A percentile compares a stretch with the other conserved stretches of the same genome.
These are phyloP conservation scores for Daboia siamensis DNA, from an alignment of 2,113 vertebrate species.

Conservation along the genomic window DNA sequence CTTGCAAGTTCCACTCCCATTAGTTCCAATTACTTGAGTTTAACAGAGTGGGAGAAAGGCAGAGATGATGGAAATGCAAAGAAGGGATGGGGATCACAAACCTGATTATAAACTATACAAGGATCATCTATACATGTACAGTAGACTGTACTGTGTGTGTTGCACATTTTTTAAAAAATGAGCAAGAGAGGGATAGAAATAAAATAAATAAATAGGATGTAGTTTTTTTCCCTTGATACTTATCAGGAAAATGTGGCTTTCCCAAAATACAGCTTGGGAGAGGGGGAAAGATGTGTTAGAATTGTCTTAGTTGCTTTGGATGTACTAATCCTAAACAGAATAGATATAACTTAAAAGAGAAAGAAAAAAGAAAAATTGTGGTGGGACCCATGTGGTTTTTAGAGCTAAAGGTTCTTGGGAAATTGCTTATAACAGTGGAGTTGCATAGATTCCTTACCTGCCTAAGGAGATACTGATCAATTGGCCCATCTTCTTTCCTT, in stretches of 20 bases:
- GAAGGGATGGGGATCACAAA: neutral
- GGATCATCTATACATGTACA: neutral
- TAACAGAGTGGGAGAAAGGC: neutral
- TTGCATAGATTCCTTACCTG: neutral
- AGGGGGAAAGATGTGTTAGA: neutral
- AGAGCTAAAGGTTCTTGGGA: neutral
- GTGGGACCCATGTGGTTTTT: neutral
- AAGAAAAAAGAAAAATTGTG: neutral
- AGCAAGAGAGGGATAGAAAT: neutral
- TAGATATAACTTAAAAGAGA: neutral
- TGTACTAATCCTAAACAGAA: neutral
- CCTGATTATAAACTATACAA: neutral
- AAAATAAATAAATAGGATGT: neutral
- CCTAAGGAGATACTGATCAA: neutral
- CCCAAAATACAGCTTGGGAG: neutral
- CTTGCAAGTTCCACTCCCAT: too few relatives aligned
- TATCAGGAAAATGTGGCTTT: neutral
- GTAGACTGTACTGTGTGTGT: neutral
- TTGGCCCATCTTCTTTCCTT: neutral
- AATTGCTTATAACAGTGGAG: neutral
- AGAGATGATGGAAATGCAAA: neutral
- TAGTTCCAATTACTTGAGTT: neutral
- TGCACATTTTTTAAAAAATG: neutral
- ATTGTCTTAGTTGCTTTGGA: neutral
- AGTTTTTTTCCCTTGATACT: neutral